Evolutionary conservation across 2,797 vertebrate species (phyloP), one percentile per base, ranked within the genome.

Genomic region (Lutjanus argentimaculatus): DNA sequence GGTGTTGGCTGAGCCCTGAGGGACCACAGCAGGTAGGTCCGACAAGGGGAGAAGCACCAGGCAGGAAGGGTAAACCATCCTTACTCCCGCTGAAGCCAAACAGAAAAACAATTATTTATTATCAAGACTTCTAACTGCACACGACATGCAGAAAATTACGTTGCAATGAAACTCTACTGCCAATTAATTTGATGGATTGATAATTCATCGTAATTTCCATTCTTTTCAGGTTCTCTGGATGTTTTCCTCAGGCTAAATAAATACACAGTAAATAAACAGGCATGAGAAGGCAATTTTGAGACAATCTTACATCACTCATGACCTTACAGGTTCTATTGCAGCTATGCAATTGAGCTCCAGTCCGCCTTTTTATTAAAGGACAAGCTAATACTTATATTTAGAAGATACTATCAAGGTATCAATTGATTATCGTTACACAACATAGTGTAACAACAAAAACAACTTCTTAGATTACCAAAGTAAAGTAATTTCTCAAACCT

Each of bases 11-110:
- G 96, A 94, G 78, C 97, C 97, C 89, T 95, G 95, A 43, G 97
- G 91, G 75, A 93, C 96, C 84, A 96, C 93, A 65, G 94, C 82
- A 55, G 97, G 97, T 91, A 99, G 93, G 93, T 99, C 97, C 85
- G 96, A 97, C 91, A 98, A 95, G 86, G 97, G 97, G 70, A 98
- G 97, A 77, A 98, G 94, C 86, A 99, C 97, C 90, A 99, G 96
- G 92, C 97, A 97, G 19, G 97, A 97, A 62, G 97, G 97, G 83
- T 99, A 99, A 36, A 99, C 97, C 97, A 99, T 99, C 91, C 97
- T 93, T 22, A 99, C 97, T 12, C 97, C 97, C 80, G 97, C 97
- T 99, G 88, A 30, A 90, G 88, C 10, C 56, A 65, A 79, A 74
- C n/a, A 79, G 11, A 36, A n/a, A 70, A 16, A 75, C 21, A 76